These are phyloP conservation scores for Lycodopsis pacificus DNA, from an alignment of 2,797 vertebrate genomes.

Conservation along the genomic window DNA sequence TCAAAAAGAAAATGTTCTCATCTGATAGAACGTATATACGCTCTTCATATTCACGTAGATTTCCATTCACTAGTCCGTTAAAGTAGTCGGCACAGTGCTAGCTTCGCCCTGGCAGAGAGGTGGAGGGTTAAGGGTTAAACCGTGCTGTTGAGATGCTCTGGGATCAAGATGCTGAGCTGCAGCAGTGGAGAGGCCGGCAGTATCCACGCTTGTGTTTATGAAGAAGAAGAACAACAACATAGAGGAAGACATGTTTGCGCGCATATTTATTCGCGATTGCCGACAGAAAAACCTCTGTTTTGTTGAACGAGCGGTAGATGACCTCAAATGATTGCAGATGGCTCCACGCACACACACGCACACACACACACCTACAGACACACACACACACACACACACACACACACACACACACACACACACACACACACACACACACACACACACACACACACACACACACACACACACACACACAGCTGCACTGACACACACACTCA, in stretches of 20 bases:
- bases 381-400: no score
- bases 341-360: not conserved
- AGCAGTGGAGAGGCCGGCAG: not conserved
- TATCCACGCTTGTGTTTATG: not conserved
- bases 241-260: conserved; percentile 10
- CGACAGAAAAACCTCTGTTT: conserved; percentile 32
- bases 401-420: not conserved
- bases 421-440: no score
- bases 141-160: not conserved
- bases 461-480: no score
- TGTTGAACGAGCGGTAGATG: conserved; percentile 41
- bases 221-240: not conserved
- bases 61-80: not conserved
- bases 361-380: no score
- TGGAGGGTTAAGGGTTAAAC: not conserved
- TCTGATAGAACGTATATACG: not conserved
- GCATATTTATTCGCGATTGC: conserved; percentile 3
- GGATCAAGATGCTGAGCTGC: not conserved
- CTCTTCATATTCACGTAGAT: not conserved
- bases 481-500: not conserved
- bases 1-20: not conserved
- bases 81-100: not conserved
- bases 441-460: no score
- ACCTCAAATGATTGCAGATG: conserved; percentile 54
- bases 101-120: not conserved